phyloP scores from a whole-genome alignment of 2,113 vertebrate species.

The Nyctereutes procyonoides region DNA sequence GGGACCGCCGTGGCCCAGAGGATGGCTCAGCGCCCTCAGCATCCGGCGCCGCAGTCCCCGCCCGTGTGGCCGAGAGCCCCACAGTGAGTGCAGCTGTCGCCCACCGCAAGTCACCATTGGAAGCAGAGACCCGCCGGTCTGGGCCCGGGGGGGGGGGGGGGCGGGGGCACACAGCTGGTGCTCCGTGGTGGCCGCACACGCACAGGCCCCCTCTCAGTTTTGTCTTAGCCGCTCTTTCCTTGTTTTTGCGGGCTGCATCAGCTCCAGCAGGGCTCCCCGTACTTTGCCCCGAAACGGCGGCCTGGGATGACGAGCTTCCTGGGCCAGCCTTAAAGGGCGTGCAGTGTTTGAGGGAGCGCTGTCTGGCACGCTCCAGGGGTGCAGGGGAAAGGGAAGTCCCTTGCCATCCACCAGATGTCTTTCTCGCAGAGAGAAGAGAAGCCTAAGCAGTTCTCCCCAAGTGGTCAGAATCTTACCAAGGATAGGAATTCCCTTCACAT shows the following conservation, averaged over 20 bases:
- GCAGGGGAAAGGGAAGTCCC: conserved; percentile 53
- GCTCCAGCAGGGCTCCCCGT: neutral
- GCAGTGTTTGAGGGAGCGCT: neutral
- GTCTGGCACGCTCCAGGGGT: conserved; percentile 57
- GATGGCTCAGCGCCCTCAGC: neutral
- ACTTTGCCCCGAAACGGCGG: neutral
- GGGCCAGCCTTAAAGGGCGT: neutral
- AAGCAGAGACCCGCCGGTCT: neutral
- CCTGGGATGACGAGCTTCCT: neutral
- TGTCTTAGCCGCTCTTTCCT: neutral
- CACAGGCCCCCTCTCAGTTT: accelerated
- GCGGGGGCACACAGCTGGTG: accelerated
- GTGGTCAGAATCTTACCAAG: conserved; percentile 75
- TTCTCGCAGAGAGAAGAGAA: conserved; percentile 68
- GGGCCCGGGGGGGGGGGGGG: neutral
- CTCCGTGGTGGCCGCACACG: accelerated
- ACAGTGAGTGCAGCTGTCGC: no score
- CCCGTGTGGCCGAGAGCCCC: neutral
- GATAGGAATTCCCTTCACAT: conserved; percentile 72
- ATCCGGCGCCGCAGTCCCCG: neutral
- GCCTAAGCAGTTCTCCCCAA: conserved; percentile 71
- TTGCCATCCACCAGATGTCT: conserved; percentile 71
- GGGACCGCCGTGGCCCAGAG: neutral
- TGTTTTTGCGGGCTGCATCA: neutral
- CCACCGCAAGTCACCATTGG: neutral